Percentiles rank a stretch among this genome's conserved stretches.
These are phyloP conservation scores for Pycnomerus fuliginosus DNA, from an alignment of 2,888 invertebrate genomes.

Conservation along the genomic window DNA sequence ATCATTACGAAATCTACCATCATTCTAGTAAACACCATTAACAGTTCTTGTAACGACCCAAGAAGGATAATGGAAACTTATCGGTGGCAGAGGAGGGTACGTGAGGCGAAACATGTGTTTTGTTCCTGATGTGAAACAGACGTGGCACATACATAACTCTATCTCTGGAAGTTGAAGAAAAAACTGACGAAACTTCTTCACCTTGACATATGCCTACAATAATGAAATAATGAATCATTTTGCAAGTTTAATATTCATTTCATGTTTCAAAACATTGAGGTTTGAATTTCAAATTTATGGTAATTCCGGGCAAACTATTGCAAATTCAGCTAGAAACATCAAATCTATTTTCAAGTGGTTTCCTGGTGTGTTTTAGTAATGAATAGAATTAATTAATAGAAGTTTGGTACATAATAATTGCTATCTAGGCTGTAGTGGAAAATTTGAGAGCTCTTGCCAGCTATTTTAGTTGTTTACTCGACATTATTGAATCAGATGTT, in stretches of 20 bases:
- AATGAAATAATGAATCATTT: constrained; percentile 23
- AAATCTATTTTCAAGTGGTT: too few relatives aligned
- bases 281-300: constrained; percentile 18
- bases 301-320: constrained; percentile 8
- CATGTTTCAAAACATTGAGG: constrained; percentile 15
- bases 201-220: constrained; percentile 20
- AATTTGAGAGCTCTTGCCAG: too few relatives aligned
- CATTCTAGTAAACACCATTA: too few relatives aligned
- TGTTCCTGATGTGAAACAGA: not conserved
- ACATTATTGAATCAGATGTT: too few relatives aligned
- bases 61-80: not conserved
- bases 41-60: too few relatives aligned
- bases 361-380: too few relatives aligned
- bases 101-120: constrained; percentile 4
- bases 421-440: too few relatives aligned
- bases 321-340: too few relatives aligned
- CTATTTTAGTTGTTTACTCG: too few relatives aligned
- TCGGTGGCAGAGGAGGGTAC: not conserved
- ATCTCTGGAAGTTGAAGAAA: not conserved
- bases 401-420: too few relatives aligned
- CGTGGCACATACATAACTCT: not conserved
- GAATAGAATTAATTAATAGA: too few relatives aligned
- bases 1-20: too few relatives aligned
- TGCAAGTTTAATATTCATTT: constrained; percentile 22
- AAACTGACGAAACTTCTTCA: constrained; percentile 5